Conservation (phyloP, 2,888 invertebrate species). For the Coleophora flavipennella region DNA sequence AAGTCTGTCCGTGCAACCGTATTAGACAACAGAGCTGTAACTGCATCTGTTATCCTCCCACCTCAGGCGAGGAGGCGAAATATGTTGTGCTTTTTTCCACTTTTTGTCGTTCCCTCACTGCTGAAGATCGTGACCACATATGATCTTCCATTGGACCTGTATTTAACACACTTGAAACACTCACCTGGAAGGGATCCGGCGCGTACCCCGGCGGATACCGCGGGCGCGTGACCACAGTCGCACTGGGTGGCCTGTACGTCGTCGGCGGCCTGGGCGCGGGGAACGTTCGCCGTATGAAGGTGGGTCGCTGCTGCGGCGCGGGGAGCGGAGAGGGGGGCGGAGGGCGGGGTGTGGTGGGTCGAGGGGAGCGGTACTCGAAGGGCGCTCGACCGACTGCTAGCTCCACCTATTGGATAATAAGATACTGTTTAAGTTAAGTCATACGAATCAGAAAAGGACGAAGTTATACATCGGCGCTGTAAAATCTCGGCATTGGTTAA, state of each 20-base stretch:
- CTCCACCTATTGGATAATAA: slow-evolving; percentile 39
- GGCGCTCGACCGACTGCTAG: slow-evolving; percentile 53
- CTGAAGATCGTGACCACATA: no score
- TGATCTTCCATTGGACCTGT: no score
- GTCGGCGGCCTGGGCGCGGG: slow-evolving; percentile 18
- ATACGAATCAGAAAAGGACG: no score
- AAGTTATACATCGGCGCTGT: no score
- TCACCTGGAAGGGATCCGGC: neutral
- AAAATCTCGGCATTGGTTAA: no score
- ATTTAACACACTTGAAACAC: neutral
- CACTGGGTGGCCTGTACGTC: slow-evolving; percentile 16
- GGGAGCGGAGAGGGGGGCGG: slow-evolving; percentile 16
- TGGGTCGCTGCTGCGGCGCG: slow-evolving; percentile 14
- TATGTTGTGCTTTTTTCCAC: no score
- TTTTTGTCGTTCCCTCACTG: no score
- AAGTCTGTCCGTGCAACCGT: no score
- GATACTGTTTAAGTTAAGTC: no score
- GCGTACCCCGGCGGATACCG: slow-evolving; percentile 6
- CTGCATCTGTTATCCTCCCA: no score
- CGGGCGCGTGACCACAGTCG: neutral
- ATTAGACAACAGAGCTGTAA: no score
- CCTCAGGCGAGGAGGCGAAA: no score
- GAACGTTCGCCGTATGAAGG: slow-evolving; percentile 22
- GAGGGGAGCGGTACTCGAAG: slow-evolving; percentile 46
- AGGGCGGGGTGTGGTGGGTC: slow-evolving; percentile 20